Evolutionary conservation across 2,113 vertebrate species (phyloP).

Genomic region (Rana temporaria): DNA sequence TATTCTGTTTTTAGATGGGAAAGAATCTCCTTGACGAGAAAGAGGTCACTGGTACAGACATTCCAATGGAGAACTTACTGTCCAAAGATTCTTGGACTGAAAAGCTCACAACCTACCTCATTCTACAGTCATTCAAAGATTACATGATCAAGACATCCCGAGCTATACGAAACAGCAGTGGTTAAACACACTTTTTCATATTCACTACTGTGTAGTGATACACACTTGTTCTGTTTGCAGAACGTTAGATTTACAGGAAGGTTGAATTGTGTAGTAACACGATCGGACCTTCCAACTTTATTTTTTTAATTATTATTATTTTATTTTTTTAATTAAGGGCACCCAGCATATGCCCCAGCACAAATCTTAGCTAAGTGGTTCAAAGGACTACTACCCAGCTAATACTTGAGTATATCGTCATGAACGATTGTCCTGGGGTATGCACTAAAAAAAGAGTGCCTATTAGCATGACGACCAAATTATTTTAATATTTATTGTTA

Average conservation of each 20-base stretch:
- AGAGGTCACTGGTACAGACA: constrained; percentile 54
- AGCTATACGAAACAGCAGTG: constrained; percentile 62
- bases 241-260: constrained; percentile 59
- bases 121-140: constrained; percentile 72
- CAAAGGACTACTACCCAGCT: no score
- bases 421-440: no score
- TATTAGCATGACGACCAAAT: no score
- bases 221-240: constrained; percentile 75
- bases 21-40: constrained; percentile 49
- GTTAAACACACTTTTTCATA: constrained; percentile 51
- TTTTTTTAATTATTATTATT: not conserved
- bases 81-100: constrained; percentile 65
- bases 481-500: constrained; percentile 3
- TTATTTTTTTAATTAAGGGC: not conserved
- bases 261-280: no score
- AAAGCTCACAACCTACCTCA: constrained; percentile 69
- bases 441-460: no score
- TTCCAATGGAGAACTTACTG: constrained; percentile 61
- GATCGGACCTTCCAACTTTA: not conserved
- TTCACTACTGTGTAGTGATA: constrained; percentile 62
- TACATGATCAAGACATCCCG: constrained; percentile 77
- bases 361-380: no score
- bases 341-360: no score
- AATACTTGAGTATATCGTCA: no score
- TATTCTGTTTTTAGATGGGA: constrained; percentile 70